Conservation (phyloP, 1,140 invertebrate species). For the Leptopilina boulardi region DNA sequence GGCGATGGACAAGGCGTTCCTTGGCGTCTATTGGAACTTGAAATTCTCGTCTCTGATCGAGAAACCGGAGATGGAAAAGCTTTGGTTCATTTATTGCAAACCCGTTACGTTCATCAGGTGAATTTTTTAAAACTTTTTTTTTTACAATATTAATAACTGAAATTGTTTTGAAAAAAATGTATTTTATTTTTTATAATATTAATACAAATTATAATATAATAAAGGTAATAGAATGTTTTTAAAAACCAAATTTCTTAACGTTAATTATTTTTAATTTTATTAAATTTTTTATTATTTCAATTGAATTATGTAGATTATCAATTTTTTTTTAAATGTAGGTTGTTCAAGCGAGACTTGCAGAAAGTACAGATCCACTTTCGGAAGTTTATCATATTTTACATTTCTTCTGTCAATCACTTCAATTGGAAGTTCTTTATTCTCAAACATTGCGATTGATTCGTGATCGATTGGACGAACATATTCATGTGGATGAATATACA, state of each 20-base stretch:
- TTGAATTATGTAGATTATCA: slow-evolving; percentile 12
- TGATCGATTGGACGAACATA: slow-evolving; percentile 92
- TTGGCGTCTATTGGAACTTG: slow-evolving; percentile 96
- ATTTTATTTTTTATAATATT: no score
- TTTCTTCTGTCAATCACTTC: slow-evolving; percentile 96
- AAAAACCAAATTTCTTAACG: no score
- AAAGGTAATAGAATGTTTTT: no score
- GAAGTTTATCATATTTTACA: slow-evolving; percentile 94
- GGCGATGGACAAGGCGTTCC: slow-evolving; percentile 94
- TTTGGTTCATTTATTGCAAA: slow-evolving; percentile 93
- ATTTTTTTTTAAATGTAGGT: slow-evolving; percentile 64
- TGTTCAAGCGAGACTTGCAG: slow-evolving; percentile 91
- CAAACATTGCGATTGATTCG: slow-evolving; percentile 92
- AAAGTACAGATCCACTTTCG: slow-evolving; percentile 86
- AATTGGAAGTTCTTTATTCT: slow-evolving; percentile 96
- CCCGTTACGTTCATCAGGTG: slow-evolving; percentile 94
- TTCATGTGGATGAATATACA: slow-evolving; percentile 94
- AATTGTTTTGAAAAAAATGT: slow-evolving; percentile 13
- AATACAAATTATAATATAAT: no score
- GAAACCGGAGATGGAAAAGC: slow-evolving; percentile 98
- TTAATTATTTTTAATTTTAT: slow-evolving; percentile 23
- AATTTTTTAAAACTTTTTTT: background rate
- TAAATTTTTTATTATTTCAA: slow-evolving; percentile 39
- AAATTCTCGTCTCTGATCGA: slow-evolving; percentile 96
- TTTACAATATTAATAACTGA: background rate